These are phyloP conservation scores for Drosophila varians DNA, from an alignment of 1,140 invertebrate species.

Conservation along the genomic window DNA sequence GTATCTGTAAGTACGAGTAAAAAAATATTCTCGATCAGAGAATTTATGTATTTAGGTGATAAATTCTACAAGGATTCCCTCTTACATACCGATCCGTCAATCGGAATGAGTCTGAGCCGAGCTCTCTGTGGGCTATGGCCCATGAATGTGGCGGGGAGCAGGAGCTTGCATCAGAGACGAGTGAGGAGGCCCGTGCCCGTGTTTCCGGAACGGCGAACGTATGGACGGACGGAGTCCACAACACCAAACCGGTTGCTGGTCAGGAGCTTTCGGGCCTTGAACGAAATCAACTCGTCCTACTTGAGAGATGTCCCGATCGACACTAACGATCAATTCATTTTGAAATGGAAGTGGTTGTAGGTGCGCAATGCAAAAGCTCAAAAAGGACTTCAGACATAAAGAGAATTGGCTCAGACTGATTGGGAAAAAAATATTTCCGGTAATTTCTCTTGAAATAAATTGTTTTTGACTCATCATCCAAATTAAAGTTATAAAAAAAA, in stretches of 20 bases:
- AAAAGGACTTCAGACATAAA: neutral
- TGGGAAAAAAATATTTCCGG: neutral
- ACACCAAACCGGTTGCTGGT: neutral
- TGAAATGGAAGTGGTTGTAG: neutral
- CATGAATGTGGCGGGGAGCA: neutral
- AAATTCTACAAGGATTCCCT: neutral
- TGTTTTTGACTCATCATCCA: neutral
- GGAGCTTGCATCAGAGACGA: neutral
- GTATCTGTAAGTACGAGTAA: neutral
- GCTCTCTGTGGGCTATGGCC: neutral
- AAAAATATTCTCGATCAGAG: neutral
- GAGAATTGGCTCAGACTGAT: neutral
- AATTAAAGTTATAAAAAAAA: too few species aligned
- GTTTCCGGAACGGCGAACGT: neutral
- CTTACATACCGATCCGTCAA: neutral
- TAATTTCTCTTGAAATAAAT: neutral
- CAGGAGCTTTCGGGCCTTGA: neutral
- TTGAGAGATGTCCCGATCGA: neutral
- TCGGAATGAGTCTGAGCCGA: neutral
- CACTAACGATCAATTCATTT: neutral
- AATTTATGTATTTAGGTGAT: neutral
- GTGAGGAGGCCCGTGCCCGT: neutral
- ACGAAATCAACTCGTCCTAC: neutral
- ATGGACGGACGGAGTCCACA: neutral
- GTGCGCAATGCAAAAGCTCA: neutral